Evolutionary conservation across 2,888 invertebrate genomes (phyloP).

Genomic region (Buathra laborator): DNA sequence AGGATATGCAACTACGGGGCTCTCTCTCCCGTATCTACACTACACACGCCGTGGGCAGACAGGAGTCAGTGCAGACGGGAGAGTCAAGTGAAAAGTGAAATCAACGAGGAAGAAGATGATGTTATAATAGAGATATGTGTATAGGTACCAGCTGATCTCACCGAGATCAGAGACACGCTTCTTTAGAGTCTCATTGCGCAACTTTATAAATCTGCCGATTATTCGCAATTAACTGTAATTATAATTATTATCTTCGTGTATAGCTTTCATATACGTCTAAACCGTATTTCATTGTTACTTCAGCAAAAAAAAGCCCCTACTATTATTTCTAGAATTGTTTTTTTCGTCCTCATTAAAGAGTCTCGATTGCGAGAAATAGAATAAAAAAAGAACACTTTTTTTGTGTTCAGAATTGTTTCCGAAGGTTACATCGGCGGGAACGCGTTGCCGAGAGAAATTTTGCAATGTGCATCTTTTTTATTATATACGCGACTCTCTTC

Average conservation of each 20-base stretch:
- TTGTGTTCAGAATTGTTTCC: not conserved
- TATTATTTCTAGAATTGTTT: not conserved
- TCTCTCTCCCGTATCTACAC: constrained; percentile 4
- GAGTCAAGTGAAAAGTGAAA: constrained; percentile 68
- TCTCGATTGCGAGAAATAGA: not conserved
- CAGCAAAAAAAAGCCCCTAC: not conserved
- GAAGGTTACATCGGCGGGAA: constrained; percentile 12
- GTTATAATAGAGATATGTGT: constrained; percentile 47
- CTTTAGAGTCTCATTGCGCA: constrained; percentile 41
- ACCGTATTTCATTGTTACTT: not conserved
- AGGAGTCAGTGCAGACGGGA: not conserved
- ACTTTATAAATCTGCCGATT: constrained; percentile 32
- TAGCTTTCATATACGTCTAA: not conserved
- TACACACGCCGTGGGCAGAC: constrained; percentile 7
- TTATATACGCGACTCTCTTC: constrained; percentile 17
- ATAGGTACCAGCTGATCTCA: constrained; percentile 30
- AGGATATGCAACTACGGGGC: no score
- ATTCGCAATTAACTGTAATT: constrained; percentile 37
- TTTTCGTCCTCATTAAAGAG: not conserved
- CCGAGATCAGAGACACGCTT: constrained; percentile 42
- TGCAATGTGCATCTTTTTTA: constrained; percentile 17
- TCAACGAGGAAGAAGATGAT: constrained; percentile 66
- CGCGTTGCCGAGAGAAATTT: constrained; percentile 15
- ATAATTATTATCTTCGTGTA: constrained; percentile 25
- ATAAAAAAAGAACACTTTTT: not conserved